Conservation (phyloP, 2,888 invertebrate species). For the Thyatira batis region DNA sequence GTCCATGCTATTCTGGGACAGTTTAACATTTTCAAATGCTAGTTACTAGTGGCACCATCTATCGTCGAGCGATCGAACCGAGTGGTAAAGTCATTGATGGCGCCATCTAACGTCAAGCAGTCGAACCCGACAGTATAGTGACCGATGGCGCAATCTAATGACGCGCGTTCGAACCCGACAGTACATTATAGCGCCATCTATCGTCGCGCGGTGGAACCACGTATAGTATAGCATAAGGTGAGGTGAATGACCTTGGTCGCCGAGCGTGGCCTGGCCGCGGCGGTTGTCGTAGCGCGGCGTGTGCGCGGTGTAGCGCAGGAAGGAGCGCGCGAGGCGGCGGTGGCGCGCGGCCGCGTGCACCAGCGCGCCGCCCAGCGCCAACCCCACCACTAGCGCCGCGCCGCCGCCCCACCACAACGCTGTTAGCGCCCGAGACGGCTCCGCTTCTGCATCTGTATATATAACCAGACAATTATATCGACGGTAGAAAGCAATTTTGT, state of each 20-base stretch:
- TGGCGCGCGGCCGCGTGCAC: conserved; percentile 85
- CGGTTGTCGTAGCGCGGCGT: conserved; percentile 88
- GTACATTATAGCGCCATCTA: too few species aligned
- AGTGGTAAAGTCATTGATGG: too few species aligned
- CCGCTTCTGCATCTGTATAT: conserved; percentile 16
- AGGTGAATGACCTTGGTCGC: conserved; percentile 83
- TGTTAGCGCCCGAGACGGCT: conserved; percentile 20
- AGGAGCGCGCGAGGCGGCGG: conserved; percentile 88
- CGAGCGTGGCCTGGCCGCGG: conserved; percentile 93
- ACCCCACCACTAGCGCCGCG: conserved; percentile 61
- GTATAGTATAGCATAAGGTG: neutral
- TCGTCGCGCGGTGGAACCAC: conserved; percentile 7
- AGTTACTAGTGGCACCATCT: too few species aligned
- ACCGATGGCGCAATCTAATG: too few species aligned
- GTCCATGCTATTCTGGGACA: too few species aligned
- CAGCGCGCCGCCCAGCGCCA: conserved; percentile 79
- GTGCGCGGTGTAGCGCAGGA: conserved; percentile 85
- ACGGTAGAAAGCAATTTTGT: too few species aligned
- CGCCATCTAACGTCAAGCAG: too few species aligned
- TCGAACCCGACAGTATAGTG: too few species aligned
- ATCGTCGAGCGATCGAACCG: too few species aligned
- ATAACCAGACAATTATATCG: too few species aligned
- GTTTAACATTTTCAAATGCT: too few species aligned
- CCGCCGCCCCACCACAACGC: conserved; percentile 61
- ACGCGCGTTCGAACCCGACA: too few species aligned